phyloP scores from a whole-genome alignment of 2,797 vertebrate species.

The Petrocephalus schoutedeni region DNA sequence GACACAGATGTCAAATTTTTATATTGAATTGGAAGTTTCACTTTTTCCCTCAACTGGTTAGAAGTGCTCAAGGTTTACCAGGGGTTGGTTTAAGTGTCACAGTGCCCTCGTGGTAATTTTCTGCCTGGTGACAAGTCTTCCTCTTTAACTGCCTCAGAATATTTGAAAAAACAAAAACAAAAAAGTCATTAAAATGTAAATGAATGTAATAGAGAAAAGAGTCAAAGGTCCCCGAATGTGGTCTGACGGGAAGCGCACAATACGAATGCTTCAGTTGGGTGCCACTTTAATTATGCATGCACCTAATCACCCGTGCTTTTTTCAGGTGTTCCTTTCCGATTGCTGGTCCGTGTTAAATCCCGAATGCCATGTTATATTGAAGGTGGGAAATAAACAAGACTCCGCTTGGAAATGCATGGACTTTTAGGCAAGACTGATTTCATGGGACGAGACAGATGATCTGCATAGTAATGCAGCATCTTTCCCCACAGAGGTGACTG shows the following conservation, averaged over 20 bases:
- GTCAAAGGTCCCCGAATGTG: background rate
- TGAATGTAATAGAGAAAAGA: slow-evolving; percentile 25
- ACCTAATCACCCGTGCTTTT: background rate
- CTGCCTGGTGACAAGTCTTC: background rate
- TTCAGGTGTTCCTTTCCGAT: slow-evolving; percentile 6
- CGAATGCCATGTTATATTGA: background rate
- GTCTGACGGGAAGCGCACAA: background rate
- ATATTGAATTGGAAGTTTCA: background rate
- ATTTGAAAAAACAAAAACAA: background rate
- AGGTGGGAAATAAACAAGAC: background rate
- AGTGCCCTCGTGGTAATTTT: background rate
- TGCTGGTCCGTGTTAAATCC: background rate
- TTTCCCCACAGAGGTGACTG: slow-evolving; percentile 43
- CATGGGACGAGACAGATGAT: background rate
- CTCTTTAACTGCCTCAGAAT: slow-evolving; percentile 8
- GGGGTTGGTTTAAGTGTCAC: background rate
- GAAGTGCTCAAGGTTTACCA: background rate
- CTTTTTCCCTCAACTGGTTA: background rate
- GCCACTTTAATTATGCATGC: background rate
- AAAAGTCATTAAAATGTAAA: slow-evolving; percentile 16
- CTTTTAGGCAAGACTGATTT: slow-evolving; percentile 17
- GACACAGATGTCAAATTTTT: background rate
- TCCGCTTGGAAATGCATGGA: background rate
- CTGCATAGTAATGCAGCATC: slow-evolving; percentile 24
- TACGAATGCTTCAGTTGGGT: background rate